Conservation (phyloP, 1,140 invertebrate genomes). For the Glomeris maerens region DNA sequence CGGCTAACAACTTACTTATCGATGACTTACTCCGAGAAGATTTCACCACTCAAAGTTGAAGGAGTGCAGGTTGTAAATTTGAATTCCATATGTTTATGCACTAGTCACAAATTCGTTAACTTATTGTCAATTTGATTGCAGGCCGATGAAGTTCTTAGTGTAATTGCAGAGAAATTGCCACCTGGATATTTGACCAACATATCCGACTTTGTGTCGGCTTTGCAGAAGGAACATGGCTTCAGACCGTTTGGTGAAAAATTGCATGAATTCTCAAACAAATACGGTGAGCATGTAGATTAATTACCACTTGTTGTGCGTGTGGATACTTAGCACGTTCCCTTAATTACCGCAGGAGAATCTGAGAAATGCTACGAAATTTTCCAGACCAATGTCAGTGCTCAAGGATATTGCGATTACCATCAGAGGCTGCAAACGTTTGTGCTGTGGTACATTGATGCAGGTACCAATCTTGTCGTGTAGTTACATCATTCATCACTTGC, state of each 20-base stretch:
- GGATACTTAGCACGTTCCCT: not conserved
- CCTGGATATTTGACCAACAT: slow-evolving; percentile 47
- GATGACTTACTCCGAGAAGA: slow-evolving; percentile 45
- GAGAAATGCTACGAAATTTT: slow-evolving; percentile 62
- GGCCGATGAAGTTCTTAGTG: slow-evolving; percentile 65
- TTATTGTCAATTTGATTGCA: slow-evolving; percentile 30
- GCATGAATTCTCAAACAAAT: slow-evolving; percentile 36
- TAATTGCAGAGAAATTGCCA: slow-evolving; percentile 40
- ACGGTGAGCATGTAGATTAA: slow-evolving; percentile 20
- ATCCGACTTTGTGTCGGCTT: slow-evolving; percentile 48
- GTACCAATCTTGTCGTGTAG: slow-evolving; percentile 28
- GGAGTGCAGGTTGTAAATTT: slow-evolving; percentile 25
- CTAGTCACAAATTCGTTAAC: not conserved
- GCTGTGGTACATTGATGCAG: slow-evolving; percentile 89
- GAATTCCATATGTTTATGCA: not conserved
- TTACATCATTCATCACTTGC: not conserved
- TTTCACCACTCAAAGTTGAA: slow-evolving; percentile 36
- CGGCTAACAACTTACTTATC: slow-evolving; percentile 56
- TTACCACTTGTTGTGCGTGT: not conserved
- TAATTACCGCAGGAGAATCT: slow-evolving; percentile 9
- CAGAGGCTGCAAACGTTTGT: slow-evolving; percentile 76
- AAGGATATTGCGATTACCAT: slow-evolving; percentile 65
- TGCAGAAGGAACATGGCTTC: slow-evolving; percentile 55
- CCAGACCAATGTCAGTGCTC: slow-evolving; percentile 47
- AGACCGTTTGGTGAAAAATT: slow-evolving; percentile 52